Percentiles rank a stretch among this genome's conserved stretches.
These are phyloP conservation scores for Alethe diademata DNA, from an alignment of 2,113 vertebrate genomes.

Conservation along the genomic window DNA sequence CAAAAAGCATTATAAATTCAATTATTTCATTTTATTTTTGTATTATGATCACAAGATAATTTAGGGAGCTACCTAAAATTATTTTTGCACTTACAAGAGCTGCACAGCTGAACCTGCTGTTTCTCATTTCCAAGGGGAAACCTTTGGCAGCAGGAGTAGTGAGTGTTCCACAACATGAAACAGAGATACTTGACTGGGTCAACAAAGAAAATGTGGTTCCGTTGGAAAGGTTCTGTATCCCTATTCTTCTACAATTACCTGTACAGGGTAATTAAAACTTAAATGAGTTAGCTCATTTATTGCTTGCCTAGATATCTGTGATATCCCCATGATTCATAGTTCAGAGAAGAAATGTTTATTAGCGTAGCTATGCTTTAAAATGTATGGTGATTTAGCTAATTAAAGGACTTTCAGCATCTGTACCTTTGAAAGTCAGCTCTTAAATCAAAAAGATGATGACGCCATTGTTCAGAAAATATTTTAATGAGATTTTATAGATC, in stretches of 20 bases:
- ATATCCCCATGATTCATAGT: neutral
- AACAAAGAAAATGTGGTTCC: neutral
- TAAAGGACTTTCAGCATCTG: neutral
- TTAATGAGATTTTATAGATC: neutral
- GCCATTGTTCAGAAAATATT: neutral
- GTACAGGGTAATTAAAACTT: neutral
- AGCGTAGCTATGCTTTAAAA: neutral
- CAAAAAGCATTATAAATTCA: neutral
- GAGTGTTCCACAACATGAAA: neutral
- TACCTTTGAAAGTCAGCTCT: neutral
- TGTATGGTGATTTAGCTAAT: neutral
- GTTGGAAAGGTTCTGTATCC: neutral
- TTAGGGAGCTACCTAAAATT: neutral
- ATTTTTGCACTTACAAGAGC: neutral
- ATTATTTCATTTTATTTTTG: neutral
- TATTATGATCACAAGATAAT: neutral
- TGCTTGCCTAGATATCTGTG: neutral
- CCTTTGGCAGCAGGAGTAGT: neutral
- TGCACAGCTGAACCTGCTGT: neutral
- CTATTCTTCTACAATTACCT: neutral
- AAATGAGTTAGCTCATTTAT: neutral
- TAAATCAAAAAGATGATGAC: neutral
- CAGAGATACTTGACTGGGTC: neutral
- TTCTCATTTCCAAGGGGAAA: neutral
- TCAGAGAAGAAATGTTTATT: neutral